A percentile compares a stretch with the other conserved stretches of the same genome.
Conservation (phyloP, 2,888 invertebrate genomes). For the Drosophila birchii region DNA sequence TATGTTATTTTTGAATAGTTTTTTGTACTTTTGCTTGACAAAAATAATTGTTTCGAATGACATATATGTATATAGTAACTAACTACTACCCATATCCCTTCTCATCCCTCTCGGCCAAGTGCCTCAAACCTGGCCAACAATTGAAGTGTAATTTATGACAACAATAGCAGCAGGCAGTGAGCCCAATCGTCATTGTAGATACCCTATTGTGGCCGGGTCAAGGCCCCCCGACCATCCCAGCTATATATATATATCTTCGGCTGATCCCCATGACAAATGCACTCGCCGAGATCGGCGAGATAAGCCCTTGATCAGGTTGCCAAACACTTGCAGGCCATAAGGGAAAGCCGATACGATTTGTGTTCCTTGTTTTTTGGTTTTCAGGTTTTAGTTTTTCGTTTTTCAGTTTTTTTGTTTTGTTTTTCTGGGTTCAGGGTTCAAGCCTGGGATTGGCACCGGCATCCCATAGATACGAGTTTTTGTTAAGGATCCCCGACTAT, state of each 20-base stretch:
- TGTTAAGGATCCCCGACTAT: conserved; percentile 19
- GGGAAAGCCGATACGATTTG: conserved; percentile 60
- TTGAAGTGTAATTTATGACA: conserved; percentile 80
- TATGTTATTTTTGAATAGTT: fast-evolving
- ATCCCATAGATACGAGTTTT: conserved; percentile 41
- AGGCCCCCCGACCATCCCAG: conserved; percentile 27
- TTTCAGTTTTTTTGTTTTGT: conserved; percentile 2
- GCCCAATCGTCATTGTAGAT: conserved; percentile 6
- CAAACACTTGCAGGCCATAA: conserved; percentile 62
- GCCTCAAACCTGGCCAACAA: conserved; percentile 54
- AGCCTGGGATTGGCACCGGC: conserved; percentile 33
- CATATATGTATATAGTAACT: neutral
- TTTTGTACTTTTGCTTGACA: neutral
- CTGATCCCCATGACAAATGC: conserved; percentile 73
- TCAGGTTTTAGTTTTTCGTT: neutral
- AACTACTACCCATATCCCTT: neutral
- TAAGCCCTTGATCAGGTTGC: conserved; percentile 78
- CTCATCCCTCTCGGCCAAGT: conserved; percentile 15
- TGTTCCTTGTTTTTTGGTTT: conserved; percentile 16
- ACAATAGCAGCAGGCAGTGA: conserved; percentile 59
- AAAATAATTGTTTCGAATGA: neutral
- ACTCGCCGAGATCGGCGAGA: conserved; percentile 66
- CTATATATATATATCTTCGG: conserved; percentile 23
- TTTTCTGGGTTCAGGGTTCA: conserved; percentile 27
- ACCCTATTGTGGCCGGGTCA: conserved; percentile 39